These are phyloP conservation scores for Malurus elegans DNA, from an alignment of 2,113 vertebrate species.

Conservation along the genomic window DNA sequence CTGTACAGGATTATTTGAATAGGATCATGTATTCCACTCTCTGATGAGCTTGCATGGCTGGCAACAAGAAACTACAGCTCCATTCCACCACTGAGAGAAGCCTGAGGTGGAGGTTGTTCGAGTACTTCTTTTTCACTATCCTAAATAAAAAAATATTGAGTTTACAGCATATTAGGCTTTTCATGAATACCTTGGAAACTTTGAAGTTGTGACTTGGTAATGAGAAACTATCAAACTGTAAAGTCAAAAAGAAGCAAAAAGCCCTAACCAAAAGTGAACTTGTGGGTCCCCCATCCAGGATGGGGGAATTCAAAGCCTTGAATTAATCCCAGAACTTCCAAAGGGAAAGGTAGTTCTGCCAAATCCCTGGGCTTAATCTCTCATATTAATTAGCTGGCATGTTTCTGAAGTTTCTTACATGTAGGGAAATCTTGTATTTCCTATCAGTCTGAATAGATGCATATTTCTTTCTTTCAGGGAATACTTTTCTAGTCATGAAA, in stretches of 20 bases:
- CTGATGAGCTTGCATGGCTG: background rate
- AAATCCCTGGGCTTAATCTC: background rate
- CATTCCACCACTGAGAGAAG: background rate
- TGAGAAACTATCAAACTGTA: background rate
- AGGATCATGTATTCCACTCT: background rate
- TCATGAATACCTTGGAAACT: background rate
- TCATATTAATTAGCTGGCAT: background rate
- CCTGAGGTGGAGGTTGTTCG: background rate
- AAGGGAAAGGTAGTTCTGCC: background rate
- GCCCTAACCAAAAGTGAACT: background rate
- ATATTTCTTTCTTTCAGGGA: background rate
- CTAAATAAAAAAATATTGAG: background rate
- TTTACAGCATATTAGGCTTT: background rate
- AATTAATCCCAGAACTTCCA: background rate
- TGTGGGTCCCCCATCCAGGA: background rate
- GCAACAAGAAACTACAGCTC: fast-evolving
- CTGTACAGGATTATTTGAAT: background rate
- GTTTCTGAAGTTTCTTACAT: background rate
- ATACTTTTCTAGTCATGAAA: background rate
- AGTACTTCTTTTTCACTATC: background rate
- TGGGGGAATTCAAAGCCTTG: background rate
- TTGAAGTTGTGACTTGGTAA: background rate
- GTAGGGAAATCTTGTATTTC: background rate
- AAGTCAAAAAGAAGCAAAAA: background rate
- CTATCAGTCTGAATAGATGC: background rate